These are phyloP conservation scores for Bruchidius siliquastri DNA, from an alignment of 2,888 invertebrate species.

Conservation along the genomic window DNA sequence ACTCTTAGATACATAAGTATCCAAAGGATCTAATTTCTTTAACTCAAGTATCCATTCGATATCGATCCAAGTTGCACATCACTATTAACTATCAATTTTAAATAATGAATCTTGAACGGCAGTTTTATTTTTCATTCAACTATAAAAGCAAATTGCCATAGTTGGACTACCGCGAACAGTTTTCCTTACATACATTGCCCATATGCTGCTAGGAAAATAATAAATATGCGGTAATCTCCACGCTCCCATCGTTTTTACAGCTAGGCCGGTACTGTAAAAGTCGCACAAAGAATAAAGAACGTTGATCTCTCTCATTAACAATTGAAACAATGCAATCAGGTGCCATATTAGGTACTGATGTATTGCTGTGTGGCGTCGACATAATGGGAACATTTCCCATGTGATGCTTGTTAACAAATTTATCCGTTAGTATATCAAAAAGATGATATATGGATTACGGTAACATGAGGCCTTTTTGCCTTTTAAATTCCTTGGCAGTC, in stretches of 20 bases:
- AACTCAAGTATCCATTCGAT: too few relatives aligned
- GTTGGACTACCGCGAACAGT: too few relatives aligned
- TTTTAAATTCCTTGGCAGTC: background rate
- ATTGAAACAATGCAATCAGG: background rate
- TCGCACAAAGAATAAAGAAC: background rate
- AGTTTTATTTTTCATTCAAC: too few relatives aligned
- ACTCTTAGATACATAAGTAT: too few relatives aligned
- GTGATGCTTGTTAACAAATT: background rate
- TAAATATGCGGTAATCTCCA: background rate
- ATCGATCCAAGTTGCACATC: too few relatives aligned
- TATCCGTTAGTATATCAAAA: background rate
- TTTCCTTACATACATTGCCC: background rate
- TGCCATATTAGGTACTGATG: background rate
- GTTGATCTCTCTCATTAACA: background rate
- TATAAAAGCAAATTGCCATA: too few relatives aligned
- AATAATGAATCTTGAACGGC: too few relatives aligned
- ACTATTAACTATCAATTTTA: too few relatives aligned
- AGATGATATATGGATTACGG: background rate
- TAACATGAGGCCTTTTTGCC: background rate
- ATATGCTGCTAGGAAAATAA: background rate
- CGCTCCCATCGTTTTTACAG: background rate
- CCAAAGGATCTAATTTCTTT: too few relatives aligned
- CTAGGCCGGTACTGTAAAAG: background rate
- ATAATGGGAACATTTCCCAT: background rate
- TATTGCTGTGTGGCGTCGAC: background rate